Percentiles rank a stretch among this genome's conserved stretches.
These are phyloP conservation scores for Petrosia ficiformis DNA, from an alignment of 37 sponge, comb jelly and placozoan genomes.

Conservation along the genomic window DNA sequence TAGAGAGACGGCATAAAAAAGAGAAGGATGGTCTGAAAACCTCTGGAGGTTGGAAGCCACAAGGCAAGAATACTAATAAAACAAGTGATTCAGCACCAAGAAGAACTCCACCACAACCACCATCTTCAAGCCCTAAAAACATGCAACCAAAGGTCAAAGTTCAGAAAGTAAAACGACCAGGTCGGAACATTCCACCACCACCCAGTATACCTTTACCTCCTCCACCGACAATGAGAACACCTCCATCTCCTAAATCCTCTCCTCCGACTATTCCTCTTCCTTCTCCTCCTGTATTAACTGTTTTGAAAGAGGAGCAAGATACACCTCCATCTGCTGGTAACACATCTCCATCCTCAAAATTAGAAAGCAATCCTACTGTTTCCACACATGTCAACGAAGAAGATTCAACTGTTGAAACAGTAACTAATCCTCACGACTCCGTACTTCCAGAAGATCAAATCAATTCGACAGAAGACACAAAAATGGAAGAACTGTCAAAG, in stretches of 20 bases:
- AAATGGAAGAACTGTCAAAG: too few relatives aligned
- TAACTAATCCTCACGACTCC: too few relatives aligned
- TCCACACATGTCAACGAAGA: background rate
- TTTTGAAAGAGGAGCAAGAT: too few relatives aligned
- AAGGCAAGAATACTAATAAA: background rate
- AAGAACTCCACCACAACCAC: background rate
- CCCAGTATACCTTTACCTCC: constrained; percentile 61
- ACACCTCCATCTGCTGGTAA: background rate
- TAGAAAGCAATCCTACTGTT: background rate
- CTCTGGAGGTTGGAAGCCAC: background rate
- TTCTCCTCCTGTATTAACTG: constrained; percentile 12
- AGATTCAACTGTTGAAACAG: background rate
- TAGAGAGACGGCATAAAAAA: background rate
- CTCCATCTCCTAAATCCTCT: constrained; percentile 23
- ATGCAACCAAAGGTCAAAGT: constrained; percentile 16
- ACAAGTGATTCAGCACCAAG: background rate
- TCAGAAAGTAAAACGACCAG: constrained; percentile 47
- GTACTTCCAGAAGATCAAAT: too few relatives aligned
- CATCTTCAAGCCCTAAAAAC: constrained; percentile 21
- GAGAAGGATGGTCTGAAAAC: background rate
- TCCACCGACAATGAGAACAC: constrained; percentile 23
- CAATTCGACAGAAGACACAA: too few relatives aligned
- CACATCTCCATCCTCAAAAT: too few relatives aligned
- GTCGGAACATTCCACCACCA: constrained; percentile 46
- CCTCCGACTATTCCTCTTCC: constrained; percentile 19